Percentiles rank a stretch among this genome's conserved stretches.
Conservation (phyloP, 2,888 invertebrate species). For the Mythimna pallens region DNA sequence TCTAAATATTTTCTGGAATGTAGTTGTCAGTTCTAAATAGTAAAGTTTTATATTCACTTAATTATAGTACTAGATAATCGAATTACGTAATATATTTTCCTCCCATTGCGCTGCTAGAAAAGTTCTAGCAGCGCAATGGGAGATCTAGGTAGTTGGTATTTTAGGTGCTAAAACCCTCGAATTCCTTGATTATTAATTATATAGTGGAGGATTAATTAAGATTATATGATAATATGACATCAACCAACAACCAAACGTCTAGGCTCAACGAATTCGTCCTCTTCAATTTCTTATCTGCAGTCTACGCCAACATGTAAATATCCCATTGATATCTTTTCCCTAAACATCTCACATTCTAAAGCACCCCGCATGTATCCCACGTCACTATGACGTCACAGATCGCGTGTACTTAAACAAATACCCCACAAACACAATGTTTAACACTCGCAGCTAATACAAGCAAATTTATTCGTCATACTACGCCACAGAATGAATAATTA, state of each 20-base stretch:
- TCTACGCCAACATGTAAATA: not conserved
- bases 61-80: not conserved
- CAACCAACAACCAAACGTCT: no score
- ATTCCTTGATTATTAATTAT: not conserved
- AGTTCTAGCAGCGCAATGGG: no score
- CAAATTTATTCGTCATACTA: constrained; percentile 79
- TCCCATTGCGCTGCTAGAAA: not conserved
- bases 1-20: not conserved
- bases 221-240: not conserved
- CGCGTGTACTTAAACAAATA: constrained; percentile 63
- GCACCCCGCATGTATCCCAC: not conserved
- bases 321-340: not conserved
- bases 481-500: constrained; percentile 76
- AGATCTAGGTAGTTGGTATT: no score
- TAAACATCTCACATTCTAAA: constrained; percentile 20
- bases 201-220: not conserved
- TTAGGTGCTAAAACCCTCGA: not conserved
- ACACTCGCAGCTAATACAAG: constrained; percentile 70
- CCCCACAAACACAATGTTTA: constrained; percentile 63
- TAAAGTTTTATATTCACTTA: not conserved
- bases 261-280: no score
- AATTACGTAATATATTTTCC: not conserved
- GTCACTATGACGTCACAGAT: constrained; percentile 57
- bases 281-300: not conserved
- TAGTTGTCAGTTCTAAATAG: no score